phyloP scores from a whole-genome alignment of 2,797 vertebrate species.

The Diplodus puntazzo region DNA sequence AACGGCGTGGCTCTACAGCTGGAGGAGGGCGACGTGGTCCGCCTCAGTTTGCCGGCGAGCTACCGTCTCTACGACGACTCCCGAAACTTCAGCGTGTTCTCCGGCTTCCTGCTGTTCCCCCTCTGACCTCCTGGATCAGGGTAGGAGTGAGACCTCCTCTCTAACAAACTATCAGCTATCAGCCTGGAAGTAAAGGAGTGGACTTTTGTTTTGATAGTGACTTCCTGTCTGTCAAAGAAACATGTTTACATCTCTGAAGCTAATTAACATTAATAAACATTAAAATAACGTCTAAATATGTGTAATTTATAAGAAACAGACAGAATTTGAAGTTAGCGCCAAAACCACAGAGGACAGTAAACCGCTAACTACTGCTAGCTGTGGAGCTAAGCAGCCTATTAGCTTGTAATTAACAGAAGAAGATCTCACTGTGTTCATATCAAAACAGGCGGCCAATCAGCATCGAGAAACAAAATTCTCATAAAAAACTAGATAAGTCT shows the following conservation, averaged over 20 bases:
- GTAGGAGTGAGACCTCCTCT: background rate
- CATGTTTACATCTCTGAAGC: background rate
- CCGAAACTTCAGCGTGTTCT: slow-evolving; percentile 74
- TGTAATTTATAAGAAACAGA: no score
- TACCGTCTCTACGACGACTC: slow-evolving; percentile 80
- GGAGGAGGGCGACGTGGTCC: slow-evolving; percentile 55
- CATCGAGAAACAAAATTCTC: background rate
- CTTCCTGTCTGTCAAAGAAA: background rate
- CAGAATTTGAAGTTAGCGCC: no score
- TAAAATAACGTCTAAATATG: background rate
- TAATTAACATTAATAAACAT: background rate
- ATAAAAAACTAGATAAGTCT: slow-evolving; percentile 1
- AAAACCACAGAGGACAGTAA: no score
- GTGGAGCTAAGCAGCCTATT: no score
- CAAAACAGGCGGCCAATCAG: background rate
- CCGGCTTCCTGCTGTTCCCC: slow-evolving; percentile 74
- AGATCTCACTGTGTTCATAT: background rate
- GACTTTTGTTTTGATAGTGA: slow-evolving; percentile 13
- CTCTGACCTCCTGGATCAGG: slow-evolving; percentile 34
- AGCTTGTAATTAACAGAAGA: background rate
- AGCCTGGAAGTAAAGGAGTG: background rate
- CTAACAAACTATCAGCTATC: background rate
- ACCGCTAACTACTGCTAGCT: no score
- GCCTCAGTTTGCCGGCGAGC: slow-evolving; percentile 73
- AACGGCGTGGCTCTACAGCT: slow-evolving; percentile 56